A percentile compares a stretch with the other conserved stretches of the same genome.
Evolutionary conservation across 2,888 invertebrate genomes (phyloP).

Genomic region (Rotaria socialis): DNA sequence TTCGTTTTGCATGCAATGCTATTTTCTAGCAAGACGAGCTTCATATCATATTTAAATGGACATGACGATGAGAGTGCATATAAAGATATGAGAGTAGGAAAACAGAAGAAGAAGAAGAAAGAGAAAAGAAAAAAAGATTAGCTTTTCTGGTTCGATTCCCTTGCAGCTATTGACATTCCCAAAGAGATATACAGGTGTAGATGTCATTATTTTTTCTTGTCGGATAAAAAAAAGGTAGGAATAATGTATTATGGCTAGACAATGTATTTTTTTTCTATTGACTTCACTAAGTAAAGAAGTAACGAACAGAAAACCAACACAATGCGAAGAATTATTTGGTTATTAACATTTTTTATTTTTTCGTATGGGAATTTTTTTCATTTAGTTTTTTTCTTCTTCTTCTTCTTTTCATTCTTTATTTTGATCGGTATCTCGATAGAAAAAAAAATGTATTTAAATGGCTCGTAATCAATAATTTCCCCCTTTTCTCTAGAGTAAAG

Average conservation of each 20-base stretch:
- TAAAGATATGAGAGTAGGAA: neutral
- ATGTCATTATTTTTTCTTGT: neutral
- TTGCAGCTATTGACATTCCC: neutral
- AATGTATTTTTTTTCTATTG: neutral
- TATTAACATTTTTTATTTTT: too few species aligned
- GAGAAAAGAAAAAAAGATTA: neutral
- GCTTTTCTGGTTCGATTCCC: neutral
- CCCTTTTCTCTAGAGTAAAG: neutral
- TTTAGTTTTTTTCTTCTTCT: too few species aligned
- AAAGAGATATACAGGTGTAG: neutral
- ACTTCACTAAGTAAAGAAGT: neutral
- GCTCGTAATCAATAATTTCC: neutral
- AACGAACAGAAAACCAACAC: too few species aligned
- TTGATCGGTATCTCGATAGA: neutral
- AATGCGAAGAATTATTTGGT: too few species aligned
- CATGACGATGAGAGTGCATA: neutral
- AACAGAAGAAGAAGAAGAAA: too few species aligned
- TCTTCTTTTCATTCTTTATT: too few species aligned
- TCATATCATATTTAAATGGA: neutral
- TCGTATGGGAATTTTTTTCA: too few species aligned
- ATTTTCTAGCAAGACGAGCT: too few species aligned
- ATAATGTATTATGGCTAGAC: neutral
- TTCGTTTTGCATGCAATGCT: too few species aligned
- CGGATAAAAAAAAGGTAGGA: neutral
- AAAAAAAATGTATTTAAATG: neutral